phyloP scores from a whole-genome alignment of 2,113 vertebrate genomes.

The Pavo muticus region DNA sequence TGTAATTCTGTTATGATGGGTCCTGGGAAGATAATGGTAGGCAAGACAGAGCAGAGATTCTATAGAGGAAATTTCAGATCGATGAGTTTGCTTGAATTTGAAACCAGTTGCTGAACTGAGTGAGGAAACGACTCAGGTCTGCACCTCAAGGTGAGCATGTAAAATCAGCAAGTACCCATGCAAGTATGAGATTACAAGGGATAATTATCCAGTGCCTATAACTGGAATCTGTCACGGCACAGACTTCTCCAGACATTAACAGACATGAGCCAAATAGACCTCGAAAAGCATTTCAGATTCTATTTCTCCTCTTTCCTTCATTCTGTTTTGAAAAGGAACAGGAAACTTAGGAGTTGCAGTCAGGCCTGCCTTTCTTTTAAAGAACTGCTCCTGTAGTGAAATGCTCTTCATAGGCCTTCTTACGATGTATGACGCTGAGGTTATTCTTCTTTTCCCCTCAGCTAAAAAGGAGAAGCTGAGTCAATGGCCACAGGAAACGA shows the following conservation, averaged over 20 bases:
- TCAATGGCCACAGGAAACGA: background rate
- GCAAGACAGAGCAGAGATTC: background rate
- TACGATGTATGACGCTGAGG: background rate
- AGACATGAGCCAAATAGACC: background rate
- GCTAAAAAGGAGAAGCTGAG: background rate
- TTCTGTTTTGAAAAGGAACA: background rate
- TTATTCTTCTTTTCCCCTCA: background rate
- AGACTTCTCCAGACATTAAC: background rate
- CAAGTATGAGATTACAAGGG: background rate
- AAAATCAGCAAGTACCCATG: background rate
- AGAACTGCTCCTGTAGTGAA: background rate
- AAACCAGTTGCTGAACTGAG: background rate
- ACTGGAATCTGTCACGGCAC: background rate
- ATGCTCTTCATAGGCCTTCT: background rate
- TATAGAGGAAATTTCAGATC: background rate
- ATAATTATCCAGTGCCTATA: background rate
- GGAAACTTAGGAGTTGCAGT: background rate
- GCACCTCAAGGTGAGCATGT: background rate
- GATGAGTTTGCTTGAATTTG: background rate
- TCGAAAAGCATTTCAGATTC: background rate
- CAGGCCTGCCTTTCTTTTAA: fast-evolving
- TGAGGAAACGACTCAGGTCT: background rate
- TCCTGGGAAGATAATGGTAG: background rate
- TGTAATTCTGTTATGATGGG: fast-evolving
- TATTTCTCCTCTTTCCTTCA: background rate